phyloP scores from a whole-genome alignment of 2,888 invertebrate genomes.

The Pterobdella sp. region DNA sequence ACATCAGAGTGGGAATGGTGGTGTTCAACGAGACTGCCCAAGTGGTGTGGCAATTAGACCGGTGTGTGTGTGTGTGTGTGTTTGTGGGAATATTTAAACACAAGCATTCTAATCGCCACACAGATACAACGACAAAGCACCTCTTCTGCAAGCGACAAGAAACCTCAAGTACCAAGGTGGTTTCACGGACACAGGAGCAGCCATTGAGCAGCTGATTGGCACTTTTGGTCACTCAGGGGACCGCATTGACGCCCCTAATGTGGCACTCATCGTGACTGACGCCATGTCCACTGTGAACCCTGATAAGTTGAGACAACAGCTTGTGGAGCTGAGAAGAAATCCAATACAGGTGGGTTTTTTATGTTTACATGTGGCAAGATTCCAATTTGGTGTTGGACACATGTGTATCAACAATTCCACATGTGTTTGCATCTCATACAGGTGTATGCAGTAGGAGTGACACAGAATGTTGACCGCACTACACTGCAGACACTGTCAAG shows the following conservation, averaged over 20 bases:
- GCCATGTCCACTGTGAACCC: neutral
- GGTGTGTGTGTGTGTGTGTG: neutral
- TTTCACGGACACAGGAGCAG: neutral
- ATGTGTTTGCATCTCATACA: neutral
- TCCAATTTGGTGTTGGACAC: too few relatives aligned
- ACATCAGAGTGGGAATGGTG: conserved; percentile 9
- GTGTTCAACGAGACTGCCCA: conserved; percentile 1
- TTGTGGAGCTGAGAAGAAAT: neutral
- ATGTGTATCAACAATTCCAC: too few relatives aligned
- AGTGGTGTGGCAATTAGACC: conserved; percentile 15
- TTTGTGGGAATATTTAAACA: neutral
- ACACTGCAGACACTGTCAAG: conserved; percentile 19
- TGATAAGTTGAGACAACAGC: neutral
- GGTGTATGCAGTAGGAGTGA: conserved; percentile 17
- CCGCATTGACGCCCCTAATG: conserved; percentile 1
- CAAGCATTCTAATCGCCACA: neutral
- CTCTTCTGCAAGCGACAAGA: neutral
- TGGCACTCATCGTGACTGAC: conserved; percentile 16
- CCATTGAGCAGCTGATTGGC: neutral
- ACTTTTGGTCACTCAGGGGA: conserved; percentile 24
- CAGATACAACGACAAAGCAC: conserved; percentile 10
- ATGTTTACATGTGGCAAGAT: too few relatives aligned
- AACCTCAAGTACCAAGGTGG: conserved; percentile 5
- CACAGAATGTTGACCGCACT: conserved; percentile 4
- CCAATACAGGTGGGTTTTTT: neutral